phyloP scores from a whole-genome alignment of 2,888 invertebrate species.

The Drosophila phalerata region DNA sequence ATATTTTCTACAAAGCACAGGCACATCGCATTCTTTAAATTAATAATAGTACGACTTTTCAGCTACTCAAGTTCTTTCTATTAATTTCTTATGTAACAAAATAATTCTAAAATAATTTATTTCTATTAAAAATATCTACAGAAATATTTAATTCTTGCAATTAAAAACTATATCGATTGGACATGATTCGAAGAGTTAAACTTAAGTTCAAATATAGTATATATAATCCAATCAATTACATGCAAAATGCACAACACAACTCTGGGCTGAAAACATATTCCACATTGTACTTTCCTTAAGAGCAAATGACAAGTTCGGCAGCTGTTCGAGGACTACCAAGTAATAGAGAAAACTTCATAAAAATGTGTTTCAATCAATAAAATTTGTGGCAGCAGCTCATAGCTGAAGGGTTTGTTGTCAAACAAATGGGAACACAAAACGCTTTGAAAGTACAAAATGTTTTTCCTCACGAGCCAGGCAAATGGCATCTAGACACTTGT shows the following conservation, averaged over 20 bases:
- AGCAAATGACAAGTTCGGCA: constrained; percentile 36
- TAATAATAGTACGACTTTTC: too few relatives aligned
- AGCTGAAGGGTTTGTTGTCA: constrained; percentile 29
- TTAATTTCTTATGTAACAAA: too few relatives aligned
- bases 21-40: too few relatives aligned
- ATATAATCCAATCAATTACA: constrained; percentile 10
- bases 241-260: constrained; percentile 16
- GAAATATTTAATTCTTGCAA: neutral
- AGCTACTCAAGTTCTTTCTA: too few relatives aligned
- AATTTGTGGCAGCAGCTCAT: constrained; percentile 37
- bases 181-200: neutral
- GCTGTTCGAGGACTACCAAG: neutral
- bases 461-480: constrained; percentile 7
- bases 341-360: neutral
- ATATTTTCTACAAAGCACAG: too few relatives aligned
- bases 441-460: constrained; percentile 13
- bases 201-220: constrained; percentile 10
- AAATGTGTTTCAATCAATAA: constrained; percentile 60
- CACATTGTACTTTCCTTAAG: constrained; percentile 12
- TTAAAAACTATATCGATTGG: neutral
- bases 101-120: neutral
- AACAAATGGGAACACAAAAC: constrained; percentile 3
- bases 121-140: neutral
- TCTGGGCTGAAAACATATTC: constrained; percentile 21
- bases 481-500: constrained; percentile 31